These are phyloP conservation scores for Bagarius yarrelli DNA, from an alignment of 2,113 vertebrate species.

Conservation along the genomic window DNA sequence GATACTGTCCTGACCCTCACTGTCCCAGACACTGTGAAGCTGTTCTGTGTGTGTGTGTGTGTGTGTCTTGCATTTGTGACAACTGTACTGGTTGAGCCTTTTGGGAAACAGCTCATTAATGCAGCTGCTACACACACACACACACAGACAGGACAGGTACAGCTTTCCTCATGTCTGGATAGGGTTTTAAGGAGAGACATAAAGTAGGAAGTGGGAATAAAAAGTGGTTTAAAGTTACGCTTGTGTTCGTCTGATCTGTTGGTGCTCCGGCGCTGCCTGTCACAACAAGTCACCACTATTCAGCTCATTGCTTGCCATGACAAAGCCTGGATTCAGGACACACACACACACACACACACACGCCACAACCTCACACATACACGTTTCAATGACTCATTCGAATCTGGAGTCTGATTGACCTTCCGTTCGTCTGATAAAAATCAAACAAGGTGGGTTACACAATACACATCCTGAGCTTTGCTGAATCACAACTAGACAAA, in stretches of 20 bases:
- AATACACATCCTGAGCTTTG: not conserved
- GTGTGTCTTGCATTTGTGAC: conserved; percentile 29
- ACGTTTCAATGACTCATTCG: not conserved
- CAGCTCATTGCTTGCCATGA: conserved; percentile 29
- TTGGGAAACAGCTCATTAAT: conserved; percentile 41
- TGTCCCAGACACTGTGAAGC: conserved; percentile 4
- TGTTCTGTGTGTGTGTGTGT: conserved; percentile 38
- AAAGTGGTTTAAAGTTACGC: not conserved
- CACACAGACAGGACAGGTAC: conserved; percentile 30
- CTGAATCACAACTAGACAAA: not conserved
- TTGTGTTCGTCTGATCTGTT: conserved; percentile 29
- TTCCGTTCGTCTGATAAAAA: no score
- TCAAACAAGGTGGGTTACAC: not conserved
- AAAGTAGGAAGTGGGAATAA: not conserved
- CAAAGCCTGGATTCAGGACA: conserved; percentile 39
- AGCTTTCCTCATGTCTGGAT: not conserved
- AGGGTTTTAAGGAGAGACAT: not conserved
- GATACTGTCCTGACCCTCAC: conserved; percentile 24
- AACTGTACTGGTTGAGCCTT: conserved; percentile 37
- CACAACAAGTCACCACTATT: conserved; percentile 46
- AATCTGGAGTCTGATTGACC: not conserved
- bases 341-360: conserved; percentile 35
- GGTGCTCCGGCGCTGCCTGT: conserved; percentile 44
- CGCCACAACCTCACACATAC: conserved; percentile 12
- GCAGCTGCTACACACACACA: conserved; percentile 40